Evolutionary conservation across 2,888 invertebrate genomes (phyloP).

Genomic region (Pachymerium ferrugineum): DNA sequence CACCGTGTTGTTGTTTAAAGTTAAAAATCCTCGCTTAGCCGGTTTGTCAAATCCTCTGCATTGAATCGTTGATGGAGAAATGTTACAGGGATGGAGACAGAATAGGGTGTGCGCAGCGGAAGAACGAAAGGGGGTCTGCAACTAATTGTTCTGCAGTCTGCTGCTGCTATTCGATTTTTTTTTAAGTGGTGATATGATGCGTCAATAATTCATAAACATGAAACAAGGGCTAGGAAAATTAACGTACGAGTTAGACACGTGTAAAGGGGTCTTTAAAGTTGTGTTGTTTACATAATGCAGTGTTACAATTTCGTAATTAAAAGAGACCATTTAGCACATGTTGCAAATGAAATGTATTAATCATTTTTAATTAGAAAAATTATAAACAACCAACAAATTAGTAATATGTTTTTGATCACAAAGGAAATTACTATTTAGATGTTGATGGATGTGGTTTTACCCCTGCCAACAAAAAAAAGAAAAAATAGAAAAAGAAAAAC

Average conservation of each 20-base stretch:
- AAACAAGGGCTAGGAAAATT: not conserved
- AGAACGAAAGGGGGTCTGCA: not conserved
- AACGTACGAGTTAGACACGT: not conserved
- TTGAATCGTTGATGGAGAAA: not conserved
- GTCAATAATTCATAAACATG: conserved; percentile 3
- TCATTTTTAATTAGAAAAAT: too few relatives aligned
- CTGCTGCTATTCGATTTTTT: not conserved
- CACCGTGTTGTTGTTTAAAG: not conserved
- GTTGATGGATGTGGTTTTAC: too few relatives aligned
- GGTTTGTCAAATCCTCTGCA: not conserved
- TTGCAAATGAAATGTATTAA: too few relatives aligned
- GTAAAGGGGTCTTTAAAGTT: not conserved
- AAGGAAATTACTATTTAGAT: too few relatives aligned
- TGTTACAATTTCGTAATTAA: too few relatives aligned
- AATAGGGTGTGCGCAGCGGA: not conserved
- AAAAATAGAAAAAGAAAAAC: too few relatives aligned
- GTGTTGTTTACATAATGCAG: not conserved
- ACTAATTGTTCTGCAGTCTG: not conserved
- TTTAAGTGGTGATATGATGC: not conserved
- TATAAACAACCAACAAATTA: too few relatives aligned
- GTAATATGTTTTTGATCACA: too few relatives aligned
- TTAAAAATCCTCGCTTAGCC: not conserved
- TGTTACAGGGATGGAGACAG: not conserved
- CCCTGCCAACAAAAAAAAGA: too few relatives aligned
- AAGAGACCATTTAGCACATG: too few relatives aligned